These are phyloP conservation scores for Pyrrhia umbra DNA, from an alignment of 2,888 invertebrate genomes.

Conservation along the genomic window DNA sequence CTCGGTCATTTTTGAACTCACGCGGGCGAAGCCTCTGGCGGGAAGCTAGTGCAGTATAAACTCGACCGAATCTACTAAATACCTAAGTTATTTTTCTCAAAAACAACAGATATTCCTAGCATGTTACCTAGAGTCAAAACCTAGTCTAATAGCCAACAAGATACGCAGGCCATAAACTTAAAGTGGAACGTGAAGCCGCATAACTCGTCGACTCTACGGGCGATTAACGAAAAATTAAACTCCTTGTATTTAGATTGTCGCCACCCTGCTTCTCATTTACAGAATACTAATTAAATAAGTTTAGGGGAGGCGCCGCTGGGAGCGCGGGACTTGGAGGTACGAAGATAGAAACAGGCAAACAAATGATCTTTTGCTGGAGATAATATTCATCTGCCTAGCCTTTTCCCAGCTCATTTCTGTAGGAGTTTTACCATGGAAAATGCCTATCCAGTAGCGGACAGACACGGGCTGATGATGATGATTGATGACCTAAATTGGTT, in stretches of 20 bases:
- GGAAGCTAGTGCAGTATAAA: too few relatives aligned
- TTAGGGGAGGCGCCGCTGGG: slow-evolving; percentile 48
- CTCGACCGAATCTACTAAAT: too few relatives aligned
- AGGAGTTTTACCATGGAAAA: too few relatives aligned
- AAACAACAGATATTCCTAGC: neutral
- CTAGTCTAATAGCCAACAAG: slow-evolving; percentile 27
- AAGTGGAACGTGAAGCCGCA: slow-evolving; percentile 63
- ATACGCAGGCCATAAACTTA: slow-evolving; percentile 44
- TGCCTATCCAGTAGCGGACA: too few relatives aligned
- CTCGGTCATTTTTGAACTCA: too few relatives aligned
- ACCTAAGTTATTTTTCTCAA: too few relatives aligned
- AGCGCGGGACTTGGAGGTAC: slow-evolving; percentile 17
- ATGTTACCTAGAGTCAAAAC: neutral
- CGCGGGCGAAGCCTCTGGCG: too few relatives aligned
- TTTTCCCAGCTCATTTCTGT: too few relatives aligned
- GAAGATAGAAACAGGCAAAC: slow-evolving; percentile 11
- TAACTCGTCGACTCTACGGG: slow-evolving; percentile 66
- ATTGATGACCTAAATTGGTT: too few relatives aligned
- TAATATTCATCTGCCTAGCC: too few relatives aligned
- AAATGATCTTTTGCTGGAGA: slow-evolving; percentile 10
- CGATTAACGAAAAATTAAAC: slow-evolving; percentile 73
- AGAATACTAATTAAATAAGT: slow-evolving; percentile 77
- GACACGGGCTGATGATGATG: too few relatives aligned
- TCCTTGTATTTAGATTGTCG: slow-evolving; percentile 71
- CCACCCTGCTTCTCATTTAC: slow-evolving; percentile 67